Base-by-base conservation (phyloP, 2,113 vertebrate species). In the Salminus brasiliensis region DNA sequence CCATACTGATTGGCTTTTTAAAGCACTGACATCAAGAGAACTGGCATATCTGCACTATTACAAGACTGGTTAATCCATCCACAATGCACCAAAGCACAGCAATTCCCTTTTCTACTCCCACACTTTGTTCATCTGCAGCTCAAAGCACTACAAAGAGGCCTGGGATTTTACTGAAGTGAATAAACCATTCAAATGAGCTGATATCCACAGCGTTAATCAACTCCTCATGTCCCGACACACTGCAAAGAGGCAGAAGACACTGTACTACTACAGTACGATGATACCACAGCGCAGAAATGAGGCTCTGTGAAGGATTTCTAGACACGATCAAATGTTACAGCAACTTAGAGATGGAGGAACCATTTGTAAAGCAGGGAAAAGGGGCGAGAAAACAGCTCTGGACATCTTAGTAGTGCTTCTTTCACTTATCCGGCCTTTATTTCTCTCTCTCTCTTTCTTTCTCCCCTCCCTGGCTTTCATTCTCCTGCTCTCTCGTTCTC, bases 71-170 rank as follows among this genome's bases (percentile, higher is more conserved):
- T 49, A n/a, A 60, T 75, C 75, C 72, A 52, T 13, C 27, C 41
- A 45, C 67, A 76, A 70, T 53, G 49, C 39, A 67, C 43, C 41
- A 45, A 3, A 36, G 29, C 36, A 74, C 49, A 67, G 53, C 55
- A 36, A 78, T 25, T 25, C 27, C 13, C 27, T 68, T 60, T 59
- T 47, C 32, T 63, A 76, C 60, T 71, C 63, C 68, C 29, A 67
- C 41, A 85, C 55, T 80, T 73, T 66, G 43, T 73, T 79, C 69
- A 73, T 43, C n/a, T 57, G 53, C 25, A 13, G 49, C 60, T 76
- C 72, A 72, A 13, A 60, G 67, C 34, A 32, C 52, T 65, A 73
- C 53, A 72, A 29, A 53, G 52, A 60, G 34, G 18, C n/a, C 15
- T 57, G 34, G 30, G 32, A 69, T 41, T 79, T 47, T 45, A 60